Conservation (phyloP, 2,797 vertebrate genomes). For the Microctenopoma steveboyesi region DNA sequence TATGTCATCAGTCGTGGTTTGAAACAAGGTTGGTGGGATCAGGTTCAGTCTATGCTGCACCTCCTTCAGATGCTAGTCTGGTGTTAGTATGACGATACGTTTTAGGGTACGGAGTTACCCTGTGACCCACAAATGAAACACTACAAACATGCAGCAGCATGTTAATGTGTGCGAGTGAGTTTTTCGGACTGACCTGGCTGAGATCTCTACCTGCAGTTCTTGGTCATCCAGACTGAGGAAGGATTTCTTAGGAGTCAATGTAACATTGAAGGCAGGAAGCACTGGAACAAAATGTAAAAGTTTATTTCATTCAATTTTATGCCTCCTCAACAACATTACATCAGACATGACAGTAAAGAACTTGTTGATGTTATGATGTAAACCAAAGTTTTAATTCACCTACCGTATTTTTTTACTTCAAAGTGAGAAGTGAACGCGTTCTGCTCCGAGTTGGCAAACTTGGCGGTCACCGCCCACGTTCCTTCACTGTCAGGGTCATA, state of each 20-base stretch:
- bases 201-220: conserved; percentile 71
- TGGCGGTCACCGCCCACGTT: conserved; percentile 75
- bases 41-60: no score
- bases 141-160: no score
- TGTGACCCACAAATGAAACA: no score
- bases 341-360: neutral
- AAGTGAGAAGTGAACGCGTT: conserved; percentile 78
- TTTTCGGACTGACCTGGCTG: conserved; percentile 70
- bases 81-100: no score
- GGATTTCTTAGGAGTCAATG: conserved; percentile 70
- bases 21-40: no score
- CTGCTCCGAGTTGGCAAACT: conserved; percentile 77
- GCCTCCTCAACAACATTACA: no score
- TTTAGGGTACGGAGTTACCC: no score
- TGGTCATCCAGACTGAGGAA: conserved; percentile 74
- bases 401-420: conserved; percentile 83
- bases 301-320: no score
- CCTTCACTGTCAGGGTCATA: conserved; percentile 73
- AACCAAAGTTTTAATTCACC: neutral
- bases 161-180: neutral
- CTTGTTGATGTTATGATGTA: neutral
- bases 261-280: conserved; percentile 84
- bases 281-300: conserved; percentile 60
- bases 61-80: no score
- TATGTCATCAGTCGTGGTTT: neutral